These are phyloP conservation scores for Ophioderma brevispina DNA, from an alignment of 35 echinoderm and acorn worm species.

Conservation along the genomic window DNA sequence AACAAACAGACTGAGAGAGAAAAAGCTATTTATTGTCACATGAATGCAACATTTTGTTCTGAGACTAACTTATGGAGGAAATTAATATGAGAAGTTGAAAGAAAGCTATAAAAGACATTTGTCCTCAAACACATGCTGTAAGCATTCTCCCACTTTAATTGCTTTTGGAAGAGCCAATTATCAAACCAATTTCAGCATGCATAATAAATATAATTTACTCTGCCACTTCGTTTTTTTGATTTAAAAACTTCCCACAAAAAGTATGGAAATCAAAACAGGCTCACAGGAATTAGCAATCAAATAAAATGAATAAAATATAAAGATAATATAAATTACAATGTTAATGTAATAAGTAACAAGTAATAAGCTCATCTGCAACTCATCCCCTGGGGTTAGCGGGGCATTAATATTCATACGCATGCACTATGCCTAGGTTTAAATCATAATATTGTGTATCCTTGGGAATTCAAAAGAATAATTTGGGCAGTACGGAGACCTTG, in stretches of 20 bases:
- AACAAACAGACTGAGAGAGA: too few species aligned
- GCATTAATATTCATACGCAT: slow-evolving; percentile 14
- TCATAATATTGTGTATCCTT: not conserved
- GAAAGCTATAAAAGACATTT: too few species aligned
- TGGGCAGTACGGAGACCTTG: not conserved
- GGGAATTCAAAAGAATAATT: slow-evolving; percentile 6
- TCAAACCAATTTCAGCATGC: not conserved
- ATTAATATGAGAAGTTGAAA: too few species aligned
- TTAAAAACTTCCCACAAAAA: not conserved
- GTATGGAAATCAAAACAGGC: not conserved
- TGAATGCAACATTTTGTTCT: too few species aligned
- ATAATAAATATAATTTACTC: not conserved
- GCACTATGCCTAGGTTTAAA: not conserved
- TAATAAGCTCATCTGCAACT: not conserved
- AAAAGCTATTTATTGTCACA: too few species aligned
- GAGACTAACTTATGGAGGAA: too few species aligned
- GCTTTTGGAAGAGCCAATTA: not conserved
- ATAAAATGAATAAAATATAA: slow-evolving; percentile 12
- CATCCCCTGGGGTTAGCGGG: not conserved
- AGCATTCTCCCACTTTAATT: too few species aligned
- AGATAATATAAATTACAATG: slow-evolving; percentile 8
- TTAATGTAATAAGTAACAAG: slow-evolving; percentile 4
- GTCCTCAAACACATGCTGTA: too few species aligned
- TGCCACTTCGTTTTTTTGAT: not conserved
- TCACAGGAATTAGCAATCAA: not conserved